Conservation (phyloP, 2,888 invertebrate species). For the Linyphia triangularis region DNA sequence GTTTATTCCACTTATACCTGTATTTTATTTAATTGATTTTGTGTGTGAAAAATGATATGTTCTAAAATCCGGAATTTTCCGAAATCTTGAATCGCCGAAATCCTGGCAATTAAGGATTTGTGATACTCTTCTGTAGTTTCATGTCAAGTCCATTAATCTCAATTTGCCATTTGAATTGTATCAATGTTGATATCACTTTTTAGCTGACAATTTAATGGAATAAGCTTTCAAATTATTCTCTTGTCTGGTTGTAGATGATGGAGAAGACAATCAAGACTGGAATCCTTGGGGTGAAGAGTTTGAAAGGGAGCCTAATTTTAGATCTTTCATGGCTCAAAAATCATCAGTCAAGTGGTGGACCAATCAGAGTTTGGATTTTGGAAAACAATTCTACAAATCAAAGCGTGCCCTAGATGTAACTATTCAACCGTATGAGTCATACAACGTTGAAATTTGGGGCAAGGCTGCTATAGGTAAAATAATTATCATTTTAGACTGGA, state of each 20-base stretch:
- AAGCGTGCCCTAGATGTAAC: constrained; percentile 44
- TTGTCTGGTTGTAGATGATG: constrained; percentile 62
- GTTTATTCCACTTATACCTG: too few relatives aligned
- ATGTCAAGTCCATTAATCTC: too few relatives aligned
- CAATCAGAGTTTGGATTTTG: constrained; percentile 72
- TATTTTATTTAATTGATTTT: too few relatives aligned
- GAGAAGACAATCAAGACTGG: constrained; percentile 75
- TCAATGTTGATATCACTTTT: too few relatives aligned
- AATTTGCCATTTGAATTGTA: too few relatives aligned
- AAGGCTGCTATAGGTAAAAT: constrained; percentile 79
- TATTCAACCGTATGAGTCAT: neutral
- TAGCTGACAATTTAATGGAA: too few relatives aligned
- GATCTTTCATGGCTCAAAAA: constrained; percentile 19
- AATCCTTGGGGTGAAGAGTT: constrained; percentile 78
- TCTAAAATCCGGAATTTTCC: too few relatives aligned
- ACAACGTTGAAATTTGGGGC: constrained; percentile 79
- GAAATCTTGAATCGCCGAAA: too few relatives aligned
- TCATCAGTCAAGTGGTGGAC: constrained; percentile 63
- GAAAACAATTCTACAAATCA: constrained; percentile 51
- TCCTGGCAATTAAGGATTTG: too few relatives aligned
- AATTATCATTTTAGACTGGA: neutral
- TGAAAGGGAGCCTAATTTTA: constrained; percentile 67
- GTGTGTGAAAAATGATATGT: too few relatives aligned
- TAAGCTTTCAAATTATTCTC: too few relatives aligned
- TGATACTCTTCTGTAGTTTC: too few relatives aligned